Evolutionary conservation across 2,113 vertebrate genomes (phyloP), one percentile per base, ranked within the genome.

Genomic region (Columbina picui): DNA sequence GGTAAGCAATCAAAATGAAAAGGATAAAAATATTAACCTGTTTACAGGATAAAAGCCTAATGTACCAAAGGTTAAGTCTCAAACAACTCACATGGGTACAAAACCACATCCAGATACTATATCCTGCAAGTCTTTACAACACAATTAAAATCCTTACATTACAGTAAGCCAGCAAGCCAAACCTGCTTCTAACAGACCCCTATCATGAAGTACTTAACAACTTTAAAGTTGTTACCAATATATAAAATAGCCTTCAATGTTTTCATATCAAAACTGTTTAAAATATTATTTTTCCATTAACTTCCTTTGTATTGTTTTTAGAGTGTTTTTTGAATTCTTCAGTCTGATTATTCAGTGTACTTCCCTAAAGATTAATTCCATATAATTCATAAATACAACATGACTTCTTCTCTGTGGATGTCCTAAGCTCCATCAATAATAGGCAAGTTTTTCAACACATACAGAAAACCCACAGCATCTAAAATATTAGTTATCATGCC

Each of bases 381-480:
- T n/a, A n/a, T 16, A 56, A 11, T 36, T 50, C 61, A 89, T 86
- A 91, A 81, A 82, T 36, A 68, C 30, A 80, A 65, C 8, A 30
- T 65, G 68, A 94, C 87, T 90, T 95, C 94, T 93, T 95, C 82
- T 60, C 88, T n/a, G 13, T 45, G 56, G n/a, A 18, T 88, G 38
- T 68, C 56, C 38, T 75, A 82, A 68, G 47, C n/a, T 97, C 89
- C 55, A 94, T 22, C 49, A 93, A 53, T 7, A 49, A 75, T 1
- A 90, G 29, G 9, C 68, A 86, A 85, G 70, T 85, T 96, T 95
- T 97, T 93, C 90, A 95, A 68, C 95, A 94, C 21, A 73, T 57
- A 84, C 36, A 74, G 93, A 90, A 96, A 89, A 43, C 12, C 27
- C 61, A 61, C 38, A 74, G 60, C 47, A 69, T 25, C 53, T 85